Evolutionary conservation across 2,888 invertebrate genomes (phyloP), one percentile per base, ranked within the genome.

Genomic region (Drosophila paramelanica): DNA sequence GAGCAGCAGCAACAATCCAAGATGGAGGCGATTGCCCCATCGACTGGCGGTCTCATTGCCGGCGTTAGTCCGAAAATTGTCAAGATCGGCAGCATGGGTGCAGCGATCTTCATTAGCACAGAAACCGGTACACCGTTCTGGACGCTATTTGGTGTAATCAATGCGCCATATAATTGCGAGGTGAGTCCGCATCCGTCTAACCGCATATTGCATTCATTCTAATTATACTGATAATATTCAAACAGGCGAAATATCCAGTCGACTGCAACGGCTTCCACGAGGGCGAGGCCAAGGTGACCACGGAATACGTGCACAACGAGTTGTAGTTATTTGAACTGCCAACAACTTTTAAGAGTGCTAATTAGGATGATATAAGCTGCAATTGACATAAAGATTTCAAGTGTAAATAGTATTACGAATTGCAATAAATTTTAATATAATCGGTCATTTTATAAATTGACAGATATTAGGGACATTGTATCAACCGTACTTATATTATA

Each of bases 251-350:
- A 72, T 92, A 95, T 90, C 95, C 95, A 50, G 95, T 95, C 0
- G 95, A 96, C 81, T 97, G 97, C 87, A 94, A 94, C 27, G 94
- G 95, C 1, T 97, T 96, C 93, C 96, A 97, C 91, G 95, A 96
- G 89, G 96, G 96, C 90, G 97, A 97, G 92, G 92, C 95, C 46
- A 95, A 95, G 93, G 96, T 96, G 31, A 97, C 96, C 60, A 96
- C 96, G 49, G 97, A 97, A 93, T 96, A 95, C 69, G 94, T 95
- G 85, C 97, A 97, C 92, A 96, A 94, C 90, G 97, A 97, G 93
- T 94, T 97, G 92, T 97, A 95, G 70, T 69, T 49, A 39, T 52
- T 23, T 23, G 39, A 33, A 51, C 65, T 56, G 53, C 38, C 41
- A 47, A 33, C 49, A 53, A 68, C 59, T 68, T 52, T 52, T 64